A percentile compares a stretch with the other conserved stretches of the same genome.
These are phyloP conservation scores for Nycteola revayana DNA, from an alignment of 2,888 invertebrate species.

Conservation along the genomic window DNA sequence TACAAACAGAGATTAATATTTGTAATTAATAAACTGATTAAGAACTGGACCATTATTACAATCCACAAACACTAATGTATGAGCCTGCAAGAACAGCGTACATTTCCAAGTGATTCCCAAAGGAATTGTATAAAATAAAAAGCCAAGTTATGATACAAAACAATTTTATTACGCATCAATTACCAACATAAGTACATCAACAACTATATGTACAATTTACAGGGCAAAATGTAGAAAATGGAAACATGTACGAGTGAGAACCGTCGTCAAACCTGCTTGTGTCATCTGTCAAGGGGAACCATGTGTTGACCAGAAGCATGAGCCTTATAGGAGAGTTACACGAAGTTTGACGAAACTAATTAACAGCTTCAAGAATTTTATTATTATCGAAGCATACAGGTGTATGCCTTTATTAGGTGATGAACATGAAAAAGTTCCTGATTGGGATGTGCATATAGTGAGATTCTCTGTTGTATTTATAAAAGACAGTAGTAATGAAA, in stretches of 20 bases:
- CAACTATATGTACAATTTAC: constrained; percentile 37
- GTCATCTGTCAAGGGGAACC: constrained; percentile 28
- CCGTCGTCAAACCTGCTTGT: constrained; percentile 29
- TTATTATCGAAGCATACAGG: constrained; percentile 57
- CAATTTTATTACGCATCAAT: constrained; percentile 54
- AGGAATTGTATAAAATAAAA: constrained; percentile 9
- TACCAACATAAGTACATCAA: constrained; percentile 67
- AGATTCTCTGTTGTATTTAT: constrained; percentile 54
- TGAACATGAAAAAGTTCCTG: constrained; percentile 52
- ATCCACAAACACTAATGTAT: no score
- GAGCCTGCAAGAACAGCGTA: no score
- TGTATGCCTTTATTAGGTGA: constrained; percentile 69
- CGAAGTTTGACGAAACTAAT: constrained; percentile 44
- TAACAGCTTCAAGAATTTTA: constrained; percentile 33
- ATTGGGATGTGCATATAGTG: constrained; percentile 64
- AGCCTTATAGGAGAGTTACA: constrained; percentile 35
- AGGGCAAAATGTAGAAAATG: constrained; percentile 31
- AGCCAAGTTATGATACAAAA: constrained; percentile 27
- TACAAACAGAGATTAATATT: no score
- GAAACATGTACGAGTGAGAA: constrained; percentile 19
- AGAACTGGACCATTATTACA: no score
- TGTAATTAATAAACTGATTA: no score
- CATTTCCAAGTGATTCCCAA: no score
- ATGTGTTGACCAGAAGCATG: constrained; percentile 30
- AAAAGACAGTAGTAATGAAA: no score